Evolutionary conservation across 1,140 invertebrate species (phyloP).

Genomic region (Sitophilus oryzae): DNA sequence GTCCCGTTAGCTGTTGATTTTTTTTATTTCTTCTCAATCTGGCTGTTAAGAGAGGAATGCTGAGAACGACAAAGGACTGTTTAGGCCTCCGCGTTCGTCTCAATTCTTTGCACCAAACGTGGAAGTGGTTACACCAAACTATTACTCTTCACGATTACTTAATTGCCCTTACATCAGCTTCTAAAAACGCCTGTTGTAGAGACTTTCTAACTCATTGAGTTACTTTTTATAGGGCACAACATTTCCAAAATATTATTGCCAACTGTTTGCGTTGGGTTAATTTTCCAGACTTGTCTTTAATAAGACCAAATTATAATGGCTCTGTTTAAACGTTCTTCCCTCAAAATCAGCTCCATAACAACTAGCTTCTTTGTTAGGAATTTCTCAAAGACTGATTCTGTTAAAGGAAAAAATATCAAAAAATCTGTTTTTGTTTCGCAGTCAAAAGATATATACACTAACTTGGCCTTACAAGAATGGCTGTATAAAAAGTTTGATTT

Average conservation of each 20-base stretch:
- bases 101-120: conserved; percentile 78
- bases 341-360: conserved; percentile 21
- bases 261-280: conserved; percentile 8
- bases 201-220: conserved; percentile 21
- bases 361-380: conserved; percentile 9
- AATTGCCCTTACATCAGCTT: conserved; percentile 67
- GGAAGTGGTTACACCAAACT: conserved; percentile 89
- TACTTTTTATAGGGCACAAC: conserved; percentile 15
- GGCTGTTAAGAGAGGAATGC: conserved; percentile 63
- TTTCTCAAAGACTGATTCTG: conserved; percentile 14
- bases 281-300: conserved; percentile 7
- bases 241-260: conserved; percentile 19
- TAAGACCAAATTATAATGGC: conserved; percentile 31
- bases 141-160: conserved; percentile 79
- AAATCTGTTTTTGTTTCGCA: conserved; percentile 90
- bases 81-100: conserved; percentile 77
- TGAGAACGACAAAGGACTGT: conserved; percentile 74
- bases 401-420: conserved; percentile 30
- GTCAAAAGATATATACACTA: conserved; percentile 82
- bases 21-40: conserved; percentile 29
- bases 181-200: conserved; percentile 52
- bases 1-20: conserved; percentile 4
- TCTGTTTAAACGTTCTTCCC: conserved; percentile 30
- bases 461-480: conserved; percentile 93
- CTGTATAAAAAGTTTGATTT: conserved; percentile 82